These are phyloP conservation scores for Cardiocondyla obscurior DNA, from an alignment of 1,140 invertebrate species.

Conservation along the genomic window DNA sequence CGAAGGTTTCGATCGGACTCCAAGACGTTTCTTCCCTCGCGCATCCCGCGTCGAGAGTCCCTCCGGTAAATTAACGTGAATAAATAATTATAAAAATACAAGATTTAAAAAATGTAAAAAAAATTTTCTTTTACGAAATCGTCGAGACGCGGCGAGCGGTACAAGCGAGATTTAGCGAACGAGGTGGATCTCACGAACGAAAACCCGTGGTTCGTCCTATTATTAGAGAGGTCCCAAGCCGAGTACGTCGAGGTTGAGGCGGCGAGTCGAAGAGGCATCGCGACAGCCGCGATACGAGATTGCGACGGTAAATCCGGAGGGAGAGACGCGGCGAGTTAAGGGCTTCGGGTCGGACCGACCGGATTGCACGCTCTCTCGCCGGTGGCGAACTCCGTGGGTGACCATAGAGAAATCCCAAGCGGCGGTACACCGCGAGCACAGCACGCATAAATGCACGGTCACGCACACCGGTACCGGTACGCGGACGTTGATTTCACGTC, in stretches of 20 bases:
- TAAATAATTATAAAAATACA: not conserved
- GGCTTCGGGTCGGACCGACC: not conserved
- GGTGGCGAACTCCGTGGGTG: not conserved
- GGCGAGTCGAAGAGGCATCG: not conserved
- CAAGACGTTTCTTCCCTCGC: not conserved
- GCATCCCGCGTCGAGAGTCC: not conserved
- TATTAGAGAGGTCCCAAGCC: constrained; percentile 44
- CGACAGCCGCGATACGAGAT: not conserved
- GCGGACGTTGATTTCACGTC: constrained; percentile 72
- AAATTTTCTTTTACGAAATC: not conserved
- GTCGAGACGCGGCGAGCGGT: not conserved
- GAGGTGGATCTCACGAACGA: not conserved
- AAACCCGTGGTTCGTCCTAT: constrained; percentile 17
- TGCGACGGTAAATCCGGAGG: constrained; percentile 8
- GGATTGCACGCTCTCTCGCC: not conserved
- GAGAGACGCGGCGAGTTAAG: not conserved
- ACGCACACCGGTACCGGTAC: constrained; percentile 9
- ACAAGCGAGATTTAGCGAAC: not conserved
- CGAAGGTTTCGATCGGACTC: not conserved
- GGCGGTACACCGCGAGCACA: not conserved
- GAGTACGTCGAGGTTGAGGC: not conserved
- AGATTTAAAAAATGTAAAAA: not conserved
- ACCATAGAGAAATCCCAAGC: constrained; percentile 30
- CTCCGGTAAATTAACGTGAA: not conserved
- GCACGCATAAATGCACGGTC: constrained; percentile 45